Evolutionary conservation across 2,888 invertebrate genomes (phyloP), one percentile per base, ranked within the genome.

Genomic region (Limnephilus rhombicus): DNA sequence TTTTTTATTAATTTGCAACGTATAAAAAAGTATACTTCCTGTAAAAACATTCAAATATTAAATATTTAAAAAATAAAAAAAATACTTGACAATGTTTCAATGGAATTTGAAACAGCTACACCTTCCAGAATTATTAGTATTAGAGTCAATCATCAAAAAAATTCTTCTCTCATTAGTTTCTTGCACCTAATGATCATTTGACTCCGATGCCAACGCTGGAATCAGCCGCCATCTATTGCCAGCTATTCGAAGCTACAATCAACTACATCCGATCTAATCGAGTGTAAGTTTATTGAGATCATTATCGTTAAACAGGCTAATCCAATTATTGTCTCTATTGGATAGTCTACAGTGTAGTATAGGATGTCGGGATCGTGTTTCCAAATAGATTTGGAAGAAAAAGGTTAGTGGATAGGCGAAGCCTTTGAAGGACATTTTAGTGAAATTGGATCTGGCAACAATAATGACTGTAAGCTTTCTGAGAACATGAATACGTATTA

Each of bases 271-370:
- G 45, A 86, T 86, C 86, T 45, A 37, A 86, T 37, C 41, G 86
- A 45, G 45, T 45, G 86, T 41, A 29, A 41, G 4, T 45, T 86
- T 45, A 45, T 13, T 29, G 41, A n/a, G 45, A 49, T 86, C 41
- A 45, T 29, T 86, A 45, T 86, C 86, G 49, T 86, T 86, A 86
- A 85, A 49, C 45, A 24, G 45, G 45, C 24, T 86, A 86, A 86
- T 49, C 86, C 86, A 86, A 86, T 86, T 68, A 68, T 68, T 86
- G 86, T 86, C 45, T 49, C 86, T 86, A 45, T 29, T 29, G n/a
- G 49, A 49, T 45, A 29, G 41, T 24, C 45, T 45, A 45, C 5
- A 53, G 53, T 53, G 2, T 53, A 53, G 53, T 53, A 68, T 68
- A 68, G 49, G 37, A 49, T 86, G 86, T 45, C 49, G 49, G 45